phyloP scores from a whole-genome alignment of 2,888 invertebrate genomes.

The Protophormia terraenovae region DNA sequence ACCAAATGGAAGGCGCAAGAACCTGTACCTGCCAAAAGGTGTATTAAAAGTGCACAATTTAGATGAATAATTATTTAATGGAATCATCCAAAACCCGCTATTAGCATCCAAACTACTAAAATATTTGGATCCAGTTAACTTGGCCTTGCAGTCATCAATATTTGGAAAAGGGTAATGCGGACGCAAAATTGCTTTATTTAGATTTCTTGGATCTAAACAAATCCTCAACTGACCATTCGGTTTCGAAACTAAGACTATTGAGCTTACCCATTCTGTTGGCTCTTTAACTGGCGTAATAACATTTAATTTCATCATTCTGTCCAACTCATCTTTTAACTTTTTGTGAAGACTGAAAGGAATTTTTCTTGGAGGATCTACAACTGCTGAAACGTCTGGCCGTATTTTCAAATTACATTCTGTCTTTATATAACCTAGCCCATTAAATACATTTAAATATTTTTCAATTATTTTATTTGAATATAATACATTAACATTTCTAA shows the following conservation, averaged over 20 bases:
- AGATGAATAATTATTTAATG: slow-evolving; percentile 65
- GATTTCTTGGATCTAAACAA: slow-evolving; percentile 66
- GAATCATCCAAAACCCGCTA: slow-evolving; percentile 68
- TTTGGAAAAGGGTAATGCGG: slow-evolving; percentile 56
- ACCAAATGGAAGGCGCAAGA: no score
- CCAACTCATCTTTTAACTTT: slow-evolving; percentile 40
- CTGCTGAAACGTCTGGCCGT: no score
- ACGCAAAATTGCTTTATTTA: slow-evolving; percentile 57
- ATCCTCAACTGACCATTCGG: slow-evolving; percentile 62
- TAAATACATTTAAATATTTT: no score
- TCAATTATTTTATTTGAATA: no score
- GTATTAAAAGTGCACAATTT: slow-evolving; percentile 69
- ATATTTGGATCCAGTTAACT: slow-evolving; percentile 43
- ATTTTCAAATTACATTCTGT: slow-evolving; percentile 5
- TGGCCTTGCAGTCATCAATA: slow-evolving; percentile 51
- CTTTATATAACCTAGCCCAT: slow-evolving; percentile 46
- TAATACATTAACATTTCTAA: no score
- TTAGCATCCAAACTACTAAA: slow-evolving; percentile 59
- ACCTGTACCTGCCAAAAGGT: background rate
- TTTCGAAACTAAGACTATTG: slow-evolving; percentile 33
- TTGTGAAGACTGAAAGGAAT: slow-evolving; percentile 47
- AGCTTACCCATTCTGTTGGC: background rate
- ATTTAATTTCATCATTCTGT: slow-evolving; percentile 39
- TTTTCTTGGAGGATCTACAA: slow-evolving; percentile 37
- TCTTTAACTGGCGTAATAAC: slow-evolving; percentile 25